A percentile compares a stretch with the other conserved stretches of the same genome.
Evolutionary conservation across 2,113 vertebrate genomes (phyloP).

Genomic region (Dicrurus megarhynchus): DNA sequence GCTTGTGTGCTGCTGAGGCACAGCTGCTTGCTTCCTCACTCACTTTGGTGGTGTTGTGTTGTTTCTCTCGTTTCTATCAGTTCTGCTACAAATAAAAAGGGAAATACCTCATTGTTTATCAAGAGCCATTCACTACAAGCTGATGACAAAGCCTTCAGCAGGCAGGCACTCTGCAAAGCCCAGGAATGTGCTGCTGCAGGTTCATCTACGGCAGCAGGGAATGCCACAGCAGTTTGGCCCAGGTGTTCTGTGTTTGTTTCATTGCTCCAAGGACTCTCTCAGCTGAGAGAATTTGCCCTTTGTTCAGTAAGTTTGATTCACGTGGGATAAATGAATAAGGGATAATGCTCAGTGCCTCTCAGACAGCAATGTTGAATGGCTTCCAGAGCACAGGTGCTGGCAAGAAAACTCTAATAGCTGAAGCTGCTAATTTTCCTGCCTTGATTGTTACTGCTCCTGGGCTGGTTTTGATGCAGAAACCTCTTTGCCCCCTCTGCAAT

Average conservation of each 20-base stretch:
- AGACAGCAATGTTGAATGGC: not conserved
- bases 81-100: not conserved
- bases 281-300: not conserved
- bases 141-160: not conserved
- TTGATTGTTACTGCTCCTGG: not conserved
- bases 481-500: not conserved
- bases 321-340: not conserved
- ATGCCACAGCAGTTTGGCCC: not conserved
- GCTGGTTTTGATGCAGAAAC: not conserved
- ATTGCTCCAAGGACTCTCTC: not conserved
- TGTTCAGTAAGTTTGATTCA: not conserved
- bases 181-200: not conserved
- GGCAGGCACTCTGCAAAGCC: not conserved
- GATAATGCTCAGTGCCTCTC: not conserved
- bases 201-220: not conserved
- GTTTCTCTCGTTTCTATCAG: conserved; percentile 3
- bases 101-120: not conserved
- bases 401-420: not conserved
- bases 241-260: not conserved
- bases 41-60: not conserved
- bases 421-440: not conserved
- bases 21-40: not conserved
- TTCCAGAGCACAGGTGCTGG: not conserved
- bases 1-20: not conserved
- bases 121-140: not conserved